Base-by-base conservation (phyloP, 2,888 invertebrate genomes). In the Hartigia nigra region DNA sequence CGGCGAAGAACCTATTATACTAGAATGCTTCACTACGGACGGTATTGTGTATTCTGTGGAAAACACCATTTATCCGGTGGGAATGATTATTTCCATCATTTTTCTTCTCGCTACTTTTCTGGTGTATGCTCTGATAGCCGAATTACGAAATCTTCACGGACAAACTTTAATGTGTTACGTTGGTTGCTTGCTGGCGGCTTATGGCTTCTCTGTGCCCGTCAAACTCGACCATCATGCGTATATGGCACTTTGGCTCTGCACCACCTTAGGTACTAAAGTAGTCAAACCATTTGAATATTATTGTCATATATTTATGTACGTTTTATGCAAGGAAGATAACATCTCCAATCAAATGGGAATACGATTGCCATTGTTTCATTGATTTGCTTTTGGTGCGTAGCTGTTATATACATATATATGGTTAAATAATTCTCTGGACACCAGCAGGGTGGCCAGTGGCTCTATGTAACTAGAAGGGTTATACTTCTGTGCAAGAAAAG, bases 151-250 rank as follows among this genome's bases (percentile, higher is more conserved):
- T 89, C 92, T 96, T n/a, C 96, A 96, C 86, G 96, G 96, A n/a
- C 94, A 95, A 92, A 95, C 95, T 0, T 90, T 96, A 80, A 96
- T 96, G 94, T 95, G 95, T 79, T 96, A 96, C 90, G 95, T 96
- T 55, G 91, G 93, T 2, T 94, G 95, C 0, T 92, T 96, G 31
- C 92, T 95, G 80, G 81, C 78, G 5, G 76, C 78, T 31, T 79
- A 79, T 70, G 37, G 31, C 12, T 4, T 74, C 11, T 75, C 74
- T 3, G 55, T 37, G n/a, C 31, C 76, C 31, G 39, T n/a, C 12
- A 76, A 78, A 39, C 23, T 76, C 55, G 78, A 70, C 70, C 76
- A 69, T 35, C n/a, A 55, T 12, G 76, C 31, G 3, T 3, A 34
- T 23, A 72, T 76, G 39, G 31, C 23, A 3, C 14, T 69, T 12